Base-by-base conservation (phyloP, 1,140 invertebrate species). In the Daktulosphaira vitifoliae region DNA sequence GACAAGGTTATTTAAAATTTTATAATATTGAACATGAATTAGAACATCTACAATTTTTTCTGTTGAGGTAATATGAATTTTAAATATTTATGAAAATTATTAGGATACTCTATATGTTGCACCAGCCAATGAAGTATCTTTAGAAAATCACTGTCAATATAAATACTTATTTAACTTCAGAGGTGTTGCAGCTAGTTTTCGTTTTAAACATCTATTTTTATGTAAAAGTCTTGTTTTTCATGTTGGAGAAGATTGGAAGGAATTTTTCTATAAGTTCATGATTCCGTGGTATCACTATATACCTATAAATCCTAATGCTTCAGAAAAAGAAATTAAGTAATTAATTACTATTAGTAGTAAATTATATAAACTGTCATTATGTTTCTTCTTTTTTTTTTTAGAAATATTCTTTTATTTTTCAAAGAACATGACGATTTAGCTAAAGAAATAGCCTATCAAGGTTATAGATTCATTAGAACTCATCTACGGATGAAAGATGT, bases 251-350 rank as follows among this genome's bases (percentile, higher is more conserved):
- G 90, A 96, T 68, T 98, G 94, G 94, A 78, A 84, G 23, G 95
- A 98, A 79, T 98, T 98, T 77, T 98, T 96, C 74, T 98, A 98
- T 73, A 79, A 84, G 22, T 81, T 83, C 33, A 77, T 98, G 70
- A 91, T 91, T 74, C 93, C 94, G 3, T 98, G 95, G 95, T 82
- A 95, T 49, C 95, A 98, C 78, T 98, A 95, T 73, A 82, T 98
- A 70, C 95, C 94, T 6, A 82, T 98, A 1, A 76, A 80, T n/a
- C 81, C 80, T 53, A 80, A 84, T 71, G 83, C 87, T 26, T 80
- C 75, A 23, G 77, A 86, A 74, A 73, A 83, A 64, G 80, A 89
- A 67, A 76, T 92, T 4, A 77, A 80, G 79, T 79, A 73, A 72
- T 9, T 67, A 33, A 33, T 11, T 6, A 33, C 33, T 11, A 7